Base-by-base conservation (phyloP, 2,113 vertebrate genomes). In the Lucifuga dentata region DNA sequence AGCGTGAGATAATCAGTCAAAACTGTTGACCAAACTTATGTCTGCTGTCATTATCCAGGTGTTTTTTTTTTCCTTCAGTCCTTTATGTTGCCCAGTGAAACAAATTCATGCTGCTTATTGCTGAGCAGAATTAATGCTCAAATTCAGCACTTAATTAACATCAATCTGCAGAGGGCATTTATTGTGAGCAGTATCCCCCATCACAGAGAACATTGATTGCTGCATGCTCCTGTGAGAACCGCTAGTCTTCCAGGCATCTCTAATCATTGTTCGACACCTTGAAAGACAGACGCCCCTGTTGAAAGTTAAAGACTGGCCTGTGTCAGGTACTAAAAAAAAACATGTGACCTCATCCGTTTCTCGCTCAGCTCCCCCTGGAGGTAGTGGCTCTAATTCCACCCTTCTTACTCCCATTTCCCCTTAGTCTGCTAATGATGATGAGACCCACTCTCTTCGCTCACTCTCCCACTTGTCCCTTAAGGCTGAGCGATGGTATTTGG, bases 351-450 rank as follows among this genome's bases (percentile, higher is more conserved):
- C 87, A 83, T 90, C 80, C 40, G 26, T 69, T 85, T 46, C 66
- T 79, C 67, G 11, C 67, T 72, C 77, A 55, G 78, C 79, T 81
- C 87, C 85, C 80, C 85, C 86, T 87, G 85, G 86, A 91, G 89
- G 82, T 78, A 78, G 84, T 40, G 61, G 32, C 53, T 84, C 89
- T 92, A 87, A 93, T 92, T 92, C 87, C 80, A 65, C 78, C 76
- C 29, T 83, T 71, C 73, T 83, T 72, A 58, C 81, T 92, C 79
- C 83, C 78, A 64, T 87, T 88, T 82, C 74, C 83, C 81, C 82
- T 86, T 40, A 72, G 82, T 76, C 88, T 87, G 91, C 91, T 93
- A 93, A 93, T 93, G 89, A 93, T 92, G 90, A 93, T 91, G 85
- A 88, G 86, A 68, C 70, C 76, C 76, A 32, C 64, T 74, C 83